A percentile compares a stretch with the other conserved stretches of the same genome.
Conservation (phyloP, 1,140 invertebrate genomes). For the Belonocnema kinseyi region DNA sequence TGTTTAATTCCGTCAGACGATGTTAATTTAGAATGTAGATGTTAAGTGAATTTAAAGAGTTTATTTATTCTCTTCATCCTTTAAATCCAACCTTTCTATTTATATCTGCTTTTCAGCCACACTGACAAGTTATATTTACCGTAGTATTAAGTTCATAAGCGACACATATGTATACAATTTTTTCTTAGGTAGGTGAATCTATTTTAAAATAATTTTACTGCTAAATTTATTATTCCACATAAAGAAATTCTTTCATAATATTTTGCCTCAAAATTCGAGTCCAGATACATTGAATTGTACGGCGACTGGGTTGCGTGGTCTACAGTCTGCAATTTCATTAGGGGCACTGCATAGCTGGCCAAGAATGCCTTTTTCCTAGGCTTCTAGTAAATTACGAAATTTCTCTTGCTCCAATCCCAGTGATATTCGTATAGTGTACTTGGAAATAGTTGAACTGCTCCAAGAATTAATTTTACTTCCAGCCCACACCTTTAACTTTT, state of each 20-base stretch:
- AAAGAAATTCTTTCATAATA: neutral
- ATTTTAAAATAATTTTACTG: too few relatives aligned
- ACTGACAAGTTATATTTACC: too few relatives aligned
- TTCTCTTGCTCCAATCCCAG: slow-evolving; percentile 42
- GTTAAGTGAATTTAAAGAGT: too few relatives aligned
- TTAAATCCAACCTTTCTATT: too few relatives aligned
- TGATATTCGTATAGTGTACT: slow-evolving; percentile 37
- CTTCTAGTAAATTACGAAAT: slow-evolving; percentile 50
- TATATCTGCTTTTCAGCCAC: too few relatives aligned
- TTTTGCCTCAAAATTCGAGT: neutral
- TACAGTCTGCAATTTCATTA: slow-evolving; percentile 65
- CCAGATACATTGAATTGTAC: neutral
- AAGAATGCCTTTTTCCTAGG: slow-evolving; percentile 50
- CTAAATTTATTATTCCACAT: neutral
- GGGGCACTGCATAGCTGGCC: slow-evolving; percentile 49
- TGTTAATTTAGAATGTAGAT: too few relatives aligned
- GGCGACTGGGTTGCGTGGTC: slow-evolving; percentile 12
- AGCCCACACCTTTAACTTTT: slow-evolving; percentile 31
- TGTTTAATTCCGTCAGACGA: too few relatives aligned
- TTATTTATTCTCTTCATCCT: too few relatives aligned
- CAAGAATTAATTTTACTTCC: slow-evolving; percentile 27
- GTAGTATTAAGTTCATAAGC: too few relatives aligned
- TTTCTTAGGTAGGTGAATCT: too few relatives aligned
- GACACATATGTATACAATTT: too few relatives aligned
- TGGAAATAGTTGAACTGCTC: slow-evolving; percentile 14